Evolutionary conservation across 2,888 invertebrate species (phyloP), one percentile per base, ranked within the genome.

Genomic region (Pollenia griseotomentosa): DNA sequence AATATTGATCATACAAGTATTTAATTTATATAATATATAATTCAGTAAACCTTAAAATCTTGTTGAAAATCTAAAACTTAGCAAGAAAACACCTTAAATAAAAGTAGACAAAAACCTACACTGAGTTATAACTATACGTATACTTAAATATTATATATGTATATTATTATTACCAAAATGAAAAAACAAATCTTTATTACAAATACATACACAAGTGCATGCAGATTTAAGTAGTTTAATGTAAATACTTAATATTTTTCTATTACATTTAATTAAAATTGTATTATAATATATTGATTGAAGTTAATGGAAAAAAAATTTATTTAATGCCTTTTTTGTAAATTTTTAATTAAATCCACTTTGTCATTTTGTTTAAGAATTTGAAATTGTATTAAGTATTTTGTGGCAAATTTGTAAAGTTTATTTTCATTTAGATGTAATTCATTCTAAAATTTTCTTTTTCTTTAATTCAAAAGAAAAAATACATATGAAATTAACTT

Each of bases 221-320:
- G 16, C 46, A 68, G 14, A 55, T 55, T 40, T 81, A 81, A 74
- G 74, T 82, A 82, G 74, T 14, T 82, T 59, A 82, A 74, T 82
- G 74, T 74, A 82, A 57, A 68, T 80, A 74, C 51, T 48, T 44
- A 57, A 48, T 63, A 71, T 71, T 40, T 53, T 46, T 63, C 16
- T 80, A 55, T 61, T 68, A 55, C 11, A 19, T 57, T 81, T 40
- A 40, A 46, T 14, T 74, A 9, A 61, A 14, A 40, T 61, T 61
- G 8, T 61, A 61, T 61, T 53, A 7, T 61, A 33, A 33, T 33
- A 33, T 33, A 33, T 33, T 33, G 33, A 33, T 33, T 33, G 6
- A 33, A 33, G 6, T 33, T 4, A 33, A 33, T 4, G 33, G 33
- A 33, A 33, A 33, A 2, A 33, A 33, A 6, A 6, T 33, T 33